phyloP scores from a whole-genome alignment of 2,888 invertebrate genomes.

The Sipha maydis region DNA sequence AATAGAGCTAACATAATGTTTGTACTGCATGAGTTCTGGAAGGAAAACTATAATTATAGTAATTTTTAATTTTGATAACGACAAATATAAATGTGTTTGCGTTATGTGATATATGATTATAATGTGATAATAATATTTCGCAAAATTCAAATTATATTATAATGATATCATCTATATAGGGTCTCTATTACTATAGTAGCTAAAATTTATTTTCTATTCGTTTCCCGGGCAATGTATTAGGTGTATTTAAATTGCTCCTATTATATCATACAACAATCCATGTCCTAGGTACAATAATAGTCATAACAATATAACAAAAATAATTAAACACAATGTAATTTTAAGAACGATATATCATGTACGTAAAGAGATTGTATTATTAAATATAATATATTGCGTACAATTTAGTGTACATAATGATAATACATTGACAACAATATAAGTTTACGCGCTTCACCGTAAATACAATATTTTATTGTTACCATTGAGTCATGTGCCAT shows the following conservation, averaged over 20 bases:
- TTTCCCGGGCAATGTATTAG: neutral
- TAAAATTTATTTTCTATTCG: neutral
- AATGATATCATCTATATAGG: neutral
- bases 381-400: neutral
- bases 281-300: neutral
- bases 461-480: neutral
- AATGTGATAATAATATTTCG: too few relatives aligned
- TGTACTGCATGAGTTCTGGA: neutral
- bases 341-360: neutral
- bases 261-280: neutral
- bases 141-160: too few relatives aligned
- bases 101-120: neutral
- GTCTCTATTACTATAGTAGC: neutral
- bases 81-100: neutral
- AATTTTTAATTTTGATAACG: neutral
- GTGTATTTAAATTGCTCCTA: neutral
- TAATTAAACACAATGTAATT: neutral
- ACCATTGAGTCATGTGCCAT: neutral
- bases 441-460: neutral
- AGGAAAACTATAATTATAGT: constrained; percentile 1
- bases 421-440: neutral
- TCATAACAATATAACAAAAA: neutral
- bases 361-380: neutral
- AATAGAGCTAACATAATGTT: neutral
- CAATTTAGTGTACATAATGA: neutral